Percentiles rank a stretch among this genome's conserved stretches.
Evolutionary conservation across 2,113 vertebrate genomes (phyloP).

Genomic region (Entomyzon cyanotis): DNA sequence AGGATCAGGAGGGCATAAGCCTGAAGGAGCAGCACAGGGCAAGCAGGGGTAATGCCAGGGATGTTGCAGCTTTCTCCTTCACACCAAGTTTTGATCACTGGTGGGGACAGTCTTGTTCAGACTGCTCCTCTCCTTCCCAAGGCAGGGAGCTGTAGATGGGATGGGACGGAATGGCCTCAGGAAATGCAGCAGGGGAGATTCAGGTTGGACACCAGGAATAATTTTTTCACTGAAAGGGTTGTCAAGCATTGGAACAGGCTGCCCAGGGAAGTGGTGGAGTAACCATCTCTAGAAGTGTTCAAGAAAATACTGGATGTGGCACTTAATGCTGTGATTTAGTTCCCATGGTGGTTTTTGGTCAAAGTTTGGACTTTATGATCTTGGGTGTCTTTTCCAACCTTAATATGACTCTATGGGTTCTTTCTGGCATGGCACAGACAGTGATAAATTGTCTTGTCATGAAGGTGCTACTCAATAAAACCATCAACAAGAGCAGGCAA

Average conservation of each 20-base stretch:
- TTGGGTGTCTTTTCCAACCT: background rate
- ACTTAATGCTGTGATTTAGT: background rate
- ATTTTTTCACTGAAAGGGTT: background rate
- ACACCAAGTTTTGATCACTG: background rate
- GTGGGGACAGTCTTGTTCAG: background rate
- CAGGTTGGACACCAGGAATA: background rate
- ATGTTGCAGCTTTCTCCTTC: background rate
- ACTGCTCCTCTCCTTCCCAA: background rate
- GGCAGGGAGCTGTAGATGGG: background rate
- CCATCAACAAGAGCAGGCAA: background rate
- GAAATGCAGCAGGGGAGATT: background rate
- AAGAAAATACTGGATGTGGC: background rate
- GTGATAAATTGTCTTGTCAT: background rate
- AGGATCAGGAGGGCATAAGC: background rate
- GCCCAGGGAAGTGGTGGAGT: background rate
- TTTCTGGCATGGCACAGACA: background rate
- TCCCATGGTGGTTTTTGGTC: background rate
- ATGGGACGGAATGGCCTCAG: background rate
- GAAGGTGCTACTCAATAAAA: background rate
- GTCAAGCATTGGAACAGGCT: background rate
- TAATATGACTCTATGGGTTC: background rate
- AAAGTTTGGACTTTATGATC: background rate
- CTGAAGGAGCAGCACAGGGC: background rate
- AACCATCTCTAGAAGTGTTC: background rate
- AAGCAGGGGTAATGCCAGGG: background rate